These are phyloP conservation scores for Lepisosteus oculatus DNA, from an alignment of 2,113 vertebrate species.

Conservation along the genomic window DNA sequence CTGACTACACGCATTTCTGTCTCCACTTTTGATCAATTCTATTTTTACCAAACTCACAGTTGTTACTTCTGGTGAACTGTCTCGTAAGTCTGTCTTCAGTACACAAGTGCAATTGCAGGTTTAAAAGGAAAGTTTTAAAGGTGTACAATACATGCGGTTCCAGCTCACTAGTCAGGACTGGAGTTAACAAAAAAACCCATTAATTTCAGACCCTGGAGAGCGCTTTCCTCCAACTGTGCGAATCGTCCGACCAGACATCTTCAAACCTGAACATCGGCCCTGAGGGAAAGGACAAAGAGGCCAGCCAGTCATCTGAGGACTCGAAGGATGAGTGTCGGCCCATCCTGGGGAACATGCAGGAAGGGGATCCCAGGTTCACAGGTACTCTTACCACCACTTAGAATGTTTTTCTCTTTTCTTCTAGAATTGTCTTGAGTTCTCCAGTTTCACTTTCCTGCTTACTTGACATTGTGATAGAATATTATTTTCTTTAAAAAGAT, in stretches of 20 bases:
- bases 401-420: too few relatives aligned
- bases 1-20: too few relatives aligned
- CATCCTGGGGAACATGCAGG: constrained; percentile 39
- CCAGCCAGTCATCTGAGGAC: constrained; percentile 52
- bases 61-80: too few relatives aligned
- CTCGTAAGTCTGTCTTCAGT: too few relatives aligned
- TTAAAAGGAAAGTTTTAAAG: not conserved
- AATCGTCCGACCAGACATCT: constrained; percentile 51
- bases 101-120: too few relatives aligned
- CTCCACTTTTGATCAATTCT: too few relatives aligned
- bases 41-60: too few relatives aligned
- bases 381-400: constrained; percentile 33
- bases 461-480: too few relatives aligned
- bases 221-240: constrained; percentile 70
- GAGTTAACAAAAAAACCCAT: not conserved
- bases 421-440: too few relatives aligned
- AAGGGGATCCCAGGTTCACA: constrained; percentile 48
- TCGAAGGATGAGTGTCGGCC: constrained; percentile 57
- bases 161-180: too few relatives aligned
- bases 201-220: constrained; percentile 63
- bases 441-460: too few relatives aligned
- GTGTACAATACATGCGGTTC: not conserved
- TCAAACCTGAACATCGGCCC: constrained; percentile 32
- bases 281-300: constrained; percentile 26
- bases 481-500: too few relatives aligned